phyloP scores from a whole-genome alignment of 2,888 invertebrate genomes.

The Seladonia tumulorum region DNA sequence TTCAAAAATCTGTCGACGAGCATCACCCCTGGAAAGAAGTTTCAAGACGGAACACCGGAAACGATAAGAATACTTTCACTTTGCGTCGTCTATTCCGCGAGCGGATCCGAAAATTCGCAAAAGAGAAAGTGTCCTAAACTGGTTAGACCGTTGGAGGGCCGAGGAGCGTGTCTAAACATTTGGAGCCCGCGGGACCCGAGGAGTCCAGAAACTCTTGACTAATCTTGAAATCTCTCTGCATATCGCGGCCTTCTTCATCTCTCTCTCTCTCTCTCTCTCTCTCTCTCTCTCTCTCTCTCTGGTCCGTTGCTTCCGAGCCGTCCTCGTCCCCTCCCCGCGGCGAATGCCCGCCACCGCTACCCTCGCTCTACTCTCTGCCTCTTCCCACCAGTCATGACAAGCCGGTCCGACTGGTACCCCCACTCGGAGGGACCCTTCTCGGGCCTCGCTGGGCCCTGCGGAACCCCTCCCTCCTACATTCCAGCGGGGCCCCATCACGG shows the following conservation, averaged over 20 bases:
- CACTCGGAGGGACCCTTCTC: constrained; percentile 86
- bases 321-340: constrained; percentile 59
- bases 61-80: constrained; percentile 50
- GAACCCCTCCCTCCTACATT: constrained; percentile 83
- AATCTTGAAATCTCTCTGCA: constrained; percentile 81
- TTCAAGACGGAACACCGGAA: constrained; percentile 8
- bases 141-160: neutral
- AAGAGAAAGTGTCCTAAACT: constrained; percentile 24
- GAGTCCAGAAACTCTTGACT: constrained; percentile 74
- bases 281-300: constrained; percentile 26
- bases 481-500: constrained; percentile 83
- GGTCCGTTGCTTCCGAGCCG: constrained; percentile 28
- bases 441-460: constrained; percentile 85
- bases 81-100: neutral
- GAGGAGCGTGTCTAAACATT: constrained; percentile 73
- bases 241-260: constrained; percentile 72
- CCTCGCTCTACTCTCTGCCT: constrained; percentile 64
- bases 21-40: neutral
- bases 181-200: constrained; percentile 52
- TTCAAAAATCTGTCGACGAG: neutral
- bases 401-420: constrained; percentile 82
- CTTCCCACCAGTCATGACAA: constrained; percentile 71
- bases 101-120: neutral
- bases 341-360: constrained; percentile 66
- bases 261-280: neutral